phyloP scores from a whole-genome alignment of 2,888 invertebrate genomes.

The Sphaerophoria rueppellii region DNA sequence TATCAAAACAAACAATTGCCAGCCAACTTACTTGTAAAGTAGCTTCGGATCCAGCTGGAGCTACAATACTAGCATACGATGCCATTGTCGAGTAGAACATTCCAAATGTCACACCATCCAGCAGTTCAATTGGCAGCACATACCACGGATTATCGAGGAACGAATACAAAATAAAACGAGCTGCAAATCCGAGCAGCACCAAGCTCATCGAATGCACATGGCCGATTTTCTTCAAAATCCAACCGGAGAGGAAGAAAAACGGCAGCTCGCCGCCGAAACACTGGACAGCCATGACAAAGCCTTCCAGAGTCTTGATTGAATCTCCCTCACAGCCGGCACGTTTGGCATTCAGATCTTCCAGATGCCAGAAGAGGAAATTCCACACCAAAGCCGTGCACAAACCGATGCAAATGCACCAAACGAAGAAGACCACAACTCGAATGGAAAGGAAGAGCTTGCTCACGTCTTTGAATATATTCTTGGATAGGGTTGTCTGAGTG shows the following conservation, averaged over 20 bases:
- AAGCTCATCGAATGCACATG: conserved; percentile 92
- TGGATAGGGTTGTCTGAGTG: conserved; percentile 85
- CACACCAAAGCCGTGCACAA: conserved; percentile 92
- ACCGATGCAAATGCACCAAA: conserved; percentile 92
- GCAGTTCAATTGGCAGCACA: conserved; percentile 91
- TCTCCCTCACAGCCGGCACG: conserved; percentile 82
- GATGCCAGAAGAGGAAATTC: conserved; percentile 93
- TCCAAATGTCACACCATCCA: conserved; percentile 94
- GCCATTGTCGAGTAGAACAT: conserved; percentile 94
- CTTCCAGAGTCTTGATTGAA: conserved; percentile 89
- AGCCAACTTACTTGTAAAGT: conserved; percentile 88
- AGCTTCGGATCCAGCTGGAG: conserved; percentile 92
- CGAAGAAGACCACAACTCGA: conserved; percentile 88
- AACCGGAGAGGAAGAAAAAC: conserved; percentile 91
- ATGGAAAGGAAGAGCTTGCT: conserved; percentile 86
- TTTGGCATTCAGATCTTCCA: conserved; percentile 87
- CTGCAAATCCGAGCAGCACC: conserved; percentile 90
- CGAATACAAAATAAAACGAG: conserved; percentile 92
- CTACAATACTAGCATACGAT: conserved; percentile 92
- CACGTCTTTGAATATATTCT: conserved; percentile 87
- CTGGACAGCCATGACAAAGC: conserved; percentile 89
- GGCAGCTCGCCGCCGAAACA: conserved; percentile 93
- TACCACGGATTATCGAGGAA: conserved; percentile 91
- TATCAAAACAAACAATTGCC: background rate
- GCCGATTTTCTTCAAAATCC: conserved; percentile 90